Evolutionary conservation across 2,888 invertebrate species (phyloP).

Genomic region (Clistopyga incitator): DNA sequence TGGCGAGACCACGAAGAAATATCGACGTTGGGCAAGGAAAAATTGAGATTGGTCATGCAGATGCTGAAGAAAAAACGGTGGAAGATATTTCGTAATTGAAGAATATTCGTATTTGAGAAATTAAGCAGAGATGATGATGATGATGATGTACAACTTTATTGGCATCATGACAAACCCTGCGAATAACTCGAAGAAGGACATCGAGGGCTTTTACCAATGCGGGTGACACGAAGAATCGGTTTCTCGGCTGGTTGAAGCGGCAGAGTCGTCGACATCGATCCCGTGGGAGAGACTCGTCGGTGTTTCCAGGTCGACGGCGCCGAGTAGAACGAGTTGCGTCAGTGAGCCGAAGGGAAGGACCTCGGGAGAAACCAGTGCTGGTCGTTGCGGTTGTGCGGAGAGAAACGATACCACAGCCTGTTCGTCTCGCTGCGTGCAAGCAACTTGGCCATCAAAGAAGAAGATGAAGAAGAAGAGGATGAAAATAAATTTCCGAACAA

Average conservation of each 20-base stretch:
- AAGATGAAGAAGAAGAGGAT: slow-evolving; percentile 42
- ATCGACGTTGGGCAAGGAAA: slow-evolving; percentile 47
- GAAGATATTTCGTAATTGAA: slow-evolving; percentile 25
- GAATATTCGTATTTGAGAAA: slow-evolving; percentile 6
- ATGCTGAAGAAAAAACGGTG: slow-evolving; percentile 4
- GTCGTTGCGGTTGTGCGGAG: slow-evolving; percentile 60
- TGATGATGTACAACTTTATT: not conserved
- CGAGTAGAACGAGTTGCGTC: slow-evolving; percentile 52
- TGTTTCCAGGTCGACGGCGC: slow-evolving; percentile 66
- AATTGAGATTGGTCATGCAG: slow-evolving; percentile 58
- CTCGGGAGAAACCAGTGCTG: slow-evolving; percentile 54
- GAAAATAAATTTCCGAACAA: slow-evolving; percentile 69
- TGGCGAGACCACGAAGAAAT: slow-evolving; percentile 31
- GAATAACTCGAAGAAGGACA: not conserved
- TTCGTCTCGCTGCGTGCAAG: slow-evolving; percentile 39
- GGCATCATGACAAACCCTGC: not conserved
- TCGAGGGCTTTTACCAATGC: slow-evolving; percentile 17
- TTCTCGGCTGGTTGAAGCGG: slow-evolving; percentile 63
- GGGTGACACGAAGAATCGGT: slow-evolving; percentile 52
- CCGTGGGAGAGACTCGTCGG: slow-evolving; percentile 67
- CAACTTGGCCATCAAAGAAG: slow-evolving; percentile 30
- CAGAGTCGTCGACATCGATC: slow-evolving; percentile 69
- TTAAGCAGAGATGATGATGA: too few relatives aligned
- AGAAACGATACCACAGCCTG: slow-evolving; percentile 33
- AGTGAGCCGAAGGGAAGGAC: slow-evolving; percentile 44